A percentile compares a stretch with the other conserved stretches of the same genome.
Conservation (phyloP, 2,113 vertebrate species). For the Chloroceryle aenea region DNA sequence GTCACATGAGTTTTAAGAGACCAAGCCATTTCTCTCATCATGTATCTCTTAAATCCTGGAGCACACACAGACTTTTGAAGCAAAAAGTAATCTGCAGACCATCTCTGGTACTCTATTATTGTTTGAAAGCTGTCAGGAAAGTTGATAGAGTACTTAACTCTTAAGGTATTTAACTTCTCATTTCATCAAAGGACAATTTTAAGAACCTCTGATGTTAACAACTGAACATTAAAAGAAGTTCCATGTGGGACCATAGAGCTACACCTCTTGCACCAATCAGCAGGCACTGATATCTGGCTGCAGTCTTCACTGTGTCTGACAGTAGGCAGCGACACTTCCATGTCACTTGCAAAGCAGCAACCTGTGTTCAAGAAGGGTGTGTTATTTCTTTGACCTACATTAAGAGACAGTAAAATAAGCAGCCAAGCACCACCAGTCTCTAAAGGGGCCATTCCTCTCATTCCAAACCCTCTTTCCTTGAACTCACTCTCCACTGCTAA, state of each 20-base stretch:
- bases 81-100: background rate
- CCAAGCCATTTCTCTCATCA: background rate
- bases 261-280: background rate
- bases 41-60: background rate
- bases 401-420: no score
- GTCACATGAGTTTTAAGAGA: background rate
- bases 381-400: background rate
- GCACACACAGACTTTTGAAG: background rate
- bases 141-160: background rate
- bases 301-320: background rate
- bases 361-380: background rate
- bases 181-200: background rate
- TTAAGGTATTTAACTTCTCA: background rate
- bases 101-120: background rate
- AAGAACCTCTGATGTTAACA: background rate
- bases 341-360: background rate
- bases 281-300: background rate
- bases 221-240: background rate
- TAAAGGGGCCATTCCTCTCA: background rate
- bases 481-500: background rate
- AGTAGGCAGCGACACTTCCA: background rate
- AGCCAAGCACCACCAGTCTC: background rate
- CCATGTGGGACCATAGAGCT: background rate
- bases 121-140: background rate
- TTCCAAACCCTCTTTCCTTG: background rate